These are phyloP conservation scores for Ceuthmochares aereus DNA, from an alignment of 2,113 vertebrate genomes.

Conservation along the genomic window DNA sequence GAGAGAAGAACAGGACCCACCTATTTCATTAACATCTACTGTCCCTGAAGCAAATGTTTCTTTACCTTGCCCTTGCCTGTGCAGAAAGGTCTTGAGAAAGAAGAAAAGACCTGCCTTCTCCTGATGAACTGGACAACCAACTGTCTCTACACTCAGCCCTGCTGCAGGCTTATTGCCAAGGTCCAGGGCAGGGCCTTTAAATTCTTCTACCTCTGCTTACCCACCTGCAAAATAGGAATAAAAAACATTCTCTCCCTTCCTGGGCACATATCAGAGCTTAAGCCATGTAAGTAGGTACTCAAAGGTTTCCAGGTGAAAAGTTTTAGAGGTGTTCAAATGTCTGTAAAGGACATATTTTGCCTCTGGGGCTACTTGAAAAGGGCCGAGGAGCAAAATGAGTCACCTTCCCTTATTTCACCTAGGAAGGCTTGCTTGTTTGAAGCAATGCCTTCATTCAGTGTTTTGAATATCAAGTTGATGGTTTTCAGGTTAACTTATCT, in stretches of 20 bases:
- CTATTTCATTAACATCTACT: neutral
- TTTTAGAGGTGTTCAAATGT: neutral
- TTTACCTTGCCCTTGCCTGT: neutral
- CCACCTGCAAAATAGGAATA: neutral
- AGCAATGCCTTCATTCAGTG: neutral
- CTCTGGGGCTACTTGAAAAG: neutral
- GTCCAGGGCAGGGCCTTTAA: neutral
- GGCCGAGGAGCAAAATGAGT: neutral
- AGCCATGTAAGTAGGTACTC: neutral
- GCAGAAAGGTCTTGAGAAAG: neutral
- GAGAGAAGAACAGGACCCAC: neutral
- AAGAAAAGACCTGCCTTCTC: neutral
- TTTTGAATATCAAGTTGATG: neutral
- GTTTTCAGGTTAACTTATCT: neutral
- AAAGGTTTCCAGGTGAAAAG: neutral
- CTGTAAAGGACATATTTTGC: neutral
- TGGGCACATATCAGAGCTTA: neutral
- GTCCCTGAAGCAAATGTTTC: neutral
- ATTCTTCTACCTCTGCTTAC: neutral
- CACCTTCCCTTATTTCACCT: neutral
- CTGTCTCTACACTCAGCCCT: neutral
- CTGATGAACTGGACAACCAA: accelerated
- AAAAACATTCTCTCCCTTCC: neutral
- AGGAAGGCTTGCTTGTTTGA: neutral
- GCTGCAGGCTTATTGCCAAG: neutral